Evolutionary conservation across 2,888 invertebrate species (phyloP), one percentile per base, ranked within the genome.

Genomic region (Holacanthella duospinosa): DNA sequence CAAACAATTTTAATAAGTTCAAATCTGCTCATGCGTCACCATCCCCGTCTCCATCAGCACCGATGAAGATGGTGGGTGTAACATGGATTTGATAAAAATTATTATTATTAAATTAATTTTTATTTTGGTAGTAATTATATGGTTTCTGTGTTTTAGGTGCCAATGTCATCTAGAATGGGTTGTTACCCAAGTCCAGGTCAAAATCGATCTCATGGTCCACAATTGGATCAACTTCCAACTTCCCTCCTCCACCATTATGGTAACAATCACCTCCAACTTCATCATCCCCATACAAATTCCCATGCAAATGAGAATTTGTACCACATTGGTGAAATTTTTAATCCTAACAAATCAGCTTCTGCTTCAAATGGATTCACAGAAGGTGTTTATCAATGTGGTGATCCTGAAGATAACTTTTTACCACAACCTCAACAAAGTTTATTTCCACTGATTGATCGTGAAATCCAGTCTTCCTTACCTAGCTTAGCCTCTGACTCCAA

Each of bases 381-480:
- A 64, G 72, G 68, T 24, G 69, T 71, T 29, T 71, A 72, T 65
- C 72, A 73, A 70, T 70, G 72, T 64, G 72, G 71, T 62, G 72
- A 73, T 64, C 72, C 71, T 36, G 72, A 73, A 61, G 70, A 71
- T 58, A 65, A 63, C 57, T 70, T 69, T 66, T 71, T 69, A 64
- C 64, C 68, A 60, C 69, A 69, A 48, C 68, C 61, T 28, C 67
- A 67, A 63, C 59, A 66, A 60, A 26, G 66, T 28, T 63, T 69
- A 60, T 68, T 66, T 61, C 71, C 71, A 26, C 65, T 71, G 57
- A 77, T 79, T 75, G 81, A 81, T 69, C 75, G 80, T 66, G 80
- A 78, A 54, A 77, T 80, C 64, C 80, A 81, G 75, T 79, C 80
- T 28, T 79, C 80, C 29, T 73, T 80, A 56, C 79, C 80, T 29